These are phyloP conservation scores for Cordilura impudica DNA, from an alignment of 2,888 invertebrate species.

Conservation along the genomic window DNA sequence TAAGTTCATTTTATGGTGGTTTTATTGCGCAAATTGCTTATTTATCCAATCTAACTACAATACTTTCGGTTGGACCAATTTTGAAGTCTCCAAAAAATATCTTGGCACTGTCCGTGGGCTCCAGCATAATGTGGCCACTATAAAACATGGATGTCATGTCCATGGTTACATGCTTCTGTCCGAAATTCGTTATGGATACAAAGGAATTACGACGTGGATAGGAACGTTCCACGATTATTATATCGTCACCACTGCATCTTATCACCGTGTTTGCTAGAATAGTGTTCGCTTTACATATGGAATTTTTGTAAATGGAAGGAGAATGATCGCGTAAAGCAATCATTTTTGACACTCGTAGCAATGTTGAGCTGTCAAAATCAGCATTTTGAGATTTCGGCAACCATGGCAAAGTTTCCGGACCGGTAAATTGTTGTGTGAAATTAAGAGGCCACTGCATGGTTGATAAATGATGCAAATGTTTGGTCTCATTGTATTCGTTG, in stretches of 20 bases:
- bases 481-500: conserved; percentile 80
- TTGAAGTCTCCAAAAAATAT: conserved; percentile 77
- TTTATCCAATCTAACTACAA: conserved; percentile 82
- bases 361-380: conserved; percentile 79
- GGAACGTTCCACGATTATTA: conserved; percentile 86
- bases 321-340: conserved; percentile 81
- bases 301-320: conserved; percentile 86
- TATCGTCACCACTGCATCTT: conserved; percentile 82
- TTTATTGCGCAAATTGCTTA: conserved; percentile 69
- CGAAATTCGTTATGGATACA: conserved; percentile 87
- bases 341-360: conserved; percentile 80
- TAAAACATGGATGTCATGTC: conserved; percentile 88
- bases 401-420: conserved; percentile 82
- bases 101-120: conserved; percentile 66
- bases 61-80: conserved; percentile 81
- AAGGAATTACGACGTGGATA: conserved; percentile 88
- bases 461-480: conserved; percentile 83
- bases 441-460: conserved; percentile 83
- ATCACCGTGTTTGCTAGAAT: conserved; percentile 84
- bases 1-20: conserved; percentile 47
- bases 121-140: conserved; percentile 80
- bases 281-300: conserved; percentile 83
- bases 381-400: conserved; percentile 80
- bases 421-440: conserved; percentile 78
- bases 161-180: conserved; percentile 80